phyloP scores from a whole-genome alignment of 2,888 invertebrate genomes.

The Drosophila rellima region DNA sequence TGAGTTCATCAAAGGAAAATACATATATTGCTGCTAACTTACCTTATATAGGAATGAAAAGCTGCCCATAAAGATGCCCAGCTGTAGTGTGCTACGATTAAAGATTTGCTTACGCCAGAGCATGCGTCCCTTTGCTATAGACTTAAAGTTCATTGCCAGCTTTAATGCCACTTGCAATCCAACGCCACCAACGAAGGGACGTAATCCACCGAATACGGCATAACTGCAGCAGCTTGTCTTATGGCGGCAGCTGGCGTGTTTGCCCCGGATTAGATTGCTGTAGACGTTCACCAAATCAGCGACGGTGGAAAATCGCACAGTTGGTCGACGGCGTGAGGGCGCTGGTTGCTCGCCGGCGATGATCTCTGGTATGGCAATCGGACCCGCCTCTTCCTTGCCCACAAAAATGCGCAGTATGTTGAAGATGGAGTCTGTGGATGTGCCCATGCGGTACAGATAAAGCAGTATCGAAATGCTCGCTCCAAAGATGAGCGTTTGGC shows the following conservation, averaged over 20 bases:
- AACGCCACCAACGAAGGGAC: slow-evolving; percentile 88
- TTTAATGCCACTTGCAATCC: slow-evolving; percentile 88
- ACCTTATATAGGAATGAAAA: slow-evolving; percentile 90
- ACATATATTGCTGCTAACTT: neutral
- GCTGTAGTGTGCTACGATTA: slow-evolving; percentile 87
- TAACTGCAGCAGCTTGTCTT: slow-evolving; percentile 88
- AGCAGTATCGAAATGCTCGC: slow-evolving; percentile 88
- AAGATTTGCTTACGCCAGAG: slow-evolving; percentile 87
- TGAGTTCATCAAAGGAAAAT: neutral
- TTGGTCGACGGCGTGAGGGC: slow-evolving; percentile 55
- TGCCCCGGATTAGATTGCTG: slow-evolving; percentile 81
- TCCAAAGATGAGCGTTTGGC: slow-evolving; percentile 90
- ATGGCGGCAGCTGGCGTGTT: slow-evolving; percentile 87
- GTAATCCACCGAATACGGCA: slow-evolving; percentile 86
- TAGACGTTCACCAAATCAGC: slow-evolving; percentile 80
- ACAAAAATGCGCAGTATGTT: slow-evolving; percentile 88
- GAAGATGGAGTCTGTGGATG: slow-evolving; percentile 87
- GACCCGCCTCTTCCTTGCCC: slow-evolving; percentile 88
- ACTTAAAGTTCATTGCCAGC: slow-evolving; percentile 87
- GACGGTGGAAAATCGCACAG: slow-evolving; percentile 67
- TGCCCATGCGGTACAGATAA: slow-evolving; percentile 87
- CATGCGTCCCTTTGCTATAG: slow-evolving; percentile 87
- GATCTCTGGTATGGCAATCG: slow-evolving; percentile 34
- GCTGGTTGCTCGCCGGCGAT: slow-evolving; percentile 49
- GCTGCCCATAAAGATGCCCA: slow-evolving; percentile 90